Conservation (phyloP, 2,113 vertebrate species). For the Cryptomyrus ogoouensis region DNA sequence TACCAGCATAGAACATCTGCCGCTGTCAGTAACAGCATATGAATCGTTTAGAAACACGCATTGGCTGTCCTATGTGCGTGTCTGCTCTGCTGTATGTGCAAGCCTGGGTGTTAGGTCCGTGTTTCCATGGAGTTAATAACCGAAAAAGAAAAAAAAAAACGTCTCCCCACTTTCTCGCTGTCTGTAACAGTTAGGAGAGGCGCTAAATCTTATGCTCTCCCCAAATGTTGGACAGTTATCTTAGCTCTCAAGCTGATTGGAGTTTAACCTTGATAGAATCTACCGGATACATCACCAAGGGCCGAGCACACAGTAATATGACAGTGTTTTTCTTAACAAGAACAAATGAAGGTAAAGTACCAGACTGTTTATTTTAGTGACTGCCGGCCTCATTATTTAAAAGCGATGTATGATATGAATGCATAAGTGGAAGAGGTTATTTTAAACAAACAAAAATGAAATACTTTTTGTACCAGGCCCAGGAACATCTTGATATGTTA, state of each 20-base stretch:
- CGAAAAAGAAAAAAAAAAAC: not conserved
- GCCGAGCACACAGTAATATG: not conserved
- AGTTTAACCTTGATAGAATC: slow-evolving; percentile 9
- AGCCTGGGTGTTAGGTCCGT: not conserved
- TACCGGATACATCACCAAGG: not conserved
- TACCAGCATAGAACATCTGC: not conserved
- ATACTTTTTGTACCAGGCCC: not conserved
- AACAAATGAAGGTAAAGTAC: slow-evolving; percentile 1
- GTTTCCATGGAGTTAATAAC: not conserved
- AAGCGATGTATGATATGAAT: not conserved
- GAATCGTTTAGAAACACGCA: not conserved
- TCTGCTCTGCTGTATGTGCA: not conserved
- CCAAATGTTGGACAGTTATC: not conserved
- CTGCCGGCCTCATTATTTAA: not conserved
- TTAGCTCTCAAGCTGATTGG: not conserved
- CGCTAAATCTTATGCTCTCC: not conserved
- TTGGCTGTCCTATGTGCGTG: not conserved
- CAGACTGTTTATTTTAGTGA: slow-evolving; percentile 1
- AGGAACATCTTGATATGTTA: not conserved
- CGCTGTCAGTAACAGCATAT: not conserved
- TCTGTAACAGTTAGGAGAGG: not conserved
- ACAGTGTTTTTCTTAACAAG: not conserved
- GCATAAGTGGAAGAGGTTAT: not conserved
- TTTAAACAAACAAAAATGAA: not conserved
- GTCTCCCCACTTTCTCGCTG: not conserved